Evolutionary conservation across 2,797 vertebrate species (phyloP).

Genomic region (Squalus acanthias): DNA sequence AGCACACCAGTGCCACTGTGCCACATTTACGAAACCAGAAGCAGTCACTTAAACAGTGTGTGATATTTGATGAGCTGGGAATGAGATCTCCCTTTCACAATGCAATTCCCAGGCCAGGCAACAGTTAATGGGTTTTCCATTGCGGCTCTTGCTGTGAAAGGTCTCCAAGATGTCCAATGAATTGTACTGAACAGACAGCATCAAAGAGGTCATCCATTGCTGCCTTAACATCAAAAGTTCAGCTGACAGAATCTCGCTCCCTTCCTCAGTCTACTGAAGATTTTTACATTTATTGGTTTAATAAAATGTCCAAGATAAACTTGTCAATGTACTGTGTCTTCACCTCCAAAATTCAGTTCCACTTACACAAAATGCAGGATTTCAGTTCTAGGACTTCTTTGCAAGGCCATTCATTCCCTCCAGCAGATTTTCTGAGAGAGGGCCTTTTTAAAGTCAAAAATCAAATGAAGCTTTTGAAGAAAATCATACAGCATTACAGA

Average conservation of each 20-base stretch:
- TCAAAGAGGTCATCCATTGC: not conserved
- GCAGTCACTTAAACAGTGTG: not conserved
- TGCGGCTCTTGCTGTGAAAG: not conserved
- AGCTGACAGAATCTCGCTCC: not conserved
- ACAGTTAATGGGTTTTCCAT: not conserved
- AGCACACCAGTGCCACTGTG: not conserved
- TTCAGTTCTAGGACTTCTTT: not conserved
- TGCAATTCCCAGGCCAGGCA: not conserved
- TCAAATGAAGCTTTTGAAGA: not conserved
- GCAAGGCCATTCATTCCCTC: not conserved
- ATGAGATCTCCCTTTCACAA: not conserved
- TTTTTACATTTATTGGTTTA: conserved; percentile 25
- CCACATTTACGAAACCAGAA: not conserved
- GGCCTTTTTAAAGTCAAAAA: not conserved
- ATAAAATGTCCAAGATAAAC: not conserved
- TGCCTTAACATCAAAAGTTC: not conserved
- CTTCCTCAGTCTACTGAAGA: not conserved
- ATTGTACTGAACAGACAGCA: not conserved
- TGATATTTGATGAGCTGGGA: not conserved
- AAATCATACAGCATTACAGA: not conserved
- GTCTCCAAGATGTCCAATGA: not conserved
- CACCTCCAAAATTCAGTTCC: not conserved
- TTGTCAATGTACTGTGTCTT: not conserved
- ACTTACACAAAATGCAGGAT: not conserved
- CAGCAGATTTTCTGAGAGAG: not conserved